Evolutionary conservation across 2,113 vertebrate genomes (phyloP).

Genomic region (Halichoeres trimaculatus): DNA sequence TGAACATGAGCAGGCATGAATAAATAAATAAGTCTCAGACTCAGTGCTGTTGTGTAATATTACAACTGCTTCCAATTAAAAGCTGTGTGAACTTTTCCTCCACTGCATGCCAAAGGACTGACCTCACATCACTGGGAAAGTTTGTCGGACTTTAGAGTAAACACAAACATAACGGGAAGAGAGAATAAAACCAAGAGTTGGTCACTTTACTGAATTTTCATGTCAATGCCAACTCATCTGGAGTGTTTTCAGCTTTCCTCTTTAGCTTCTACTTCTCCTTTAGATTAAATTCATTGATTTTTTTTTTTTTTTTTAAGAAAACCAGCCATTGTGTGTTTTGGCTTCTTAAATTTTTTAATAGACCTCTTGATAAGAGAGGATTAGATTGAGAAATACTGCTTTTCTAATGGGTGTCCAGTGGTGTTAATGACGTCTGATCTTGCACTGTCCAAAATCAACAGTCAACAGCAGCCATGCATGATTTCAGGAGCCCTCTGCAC

Average conservation of each 20-base stretch:
- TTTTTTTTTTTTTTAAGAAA: no score
- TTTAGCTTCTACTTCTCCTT: neutral
- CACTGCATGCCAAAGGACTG: conserved; percentile 29
- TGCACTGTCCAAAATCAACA: neutral
- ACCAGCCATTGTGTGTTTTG: conserved; percentile 16
- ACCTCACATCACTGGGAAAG: conserved; percentile 52
- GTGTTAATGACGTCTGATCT: neutral
- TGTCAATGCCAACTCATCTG: neutral
- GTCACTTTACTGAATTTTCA: conserved; percentile 22
- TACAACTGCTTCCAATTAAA: conserved; percentile 52
- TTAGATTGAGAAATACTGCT: neutral
- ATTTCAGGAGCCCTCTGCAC: neutral
- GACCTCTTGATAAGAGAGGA: neutral
- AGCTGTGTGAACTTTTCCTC: conserved; percentile 47
- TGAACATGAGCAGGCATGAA: conserved; percentile 8
- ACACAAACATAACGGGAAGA: conserved; percentile 46
- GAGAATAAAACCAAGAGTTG: neutral
- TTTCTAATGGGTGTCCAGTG: no score
- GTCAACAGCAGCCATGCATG: neutral
- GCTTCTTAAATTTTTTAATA: neutral
- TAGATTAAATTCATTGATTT: neutral
- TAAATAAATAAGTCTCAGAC: conserved; percentile 9
- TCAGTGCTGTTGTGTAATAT: conserved; percentile 35
- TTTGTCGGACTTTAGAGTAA: conserved; percentile 51
- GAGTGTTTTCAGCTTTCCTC: conserved; percentile 21